A percentile compares a stretch with the other conserved stretches of the same genome.
phyloP scores from a whole-genome alignment of 2,888 invertebrate genomes.

The Ditylenchus weischeri region DNA sequence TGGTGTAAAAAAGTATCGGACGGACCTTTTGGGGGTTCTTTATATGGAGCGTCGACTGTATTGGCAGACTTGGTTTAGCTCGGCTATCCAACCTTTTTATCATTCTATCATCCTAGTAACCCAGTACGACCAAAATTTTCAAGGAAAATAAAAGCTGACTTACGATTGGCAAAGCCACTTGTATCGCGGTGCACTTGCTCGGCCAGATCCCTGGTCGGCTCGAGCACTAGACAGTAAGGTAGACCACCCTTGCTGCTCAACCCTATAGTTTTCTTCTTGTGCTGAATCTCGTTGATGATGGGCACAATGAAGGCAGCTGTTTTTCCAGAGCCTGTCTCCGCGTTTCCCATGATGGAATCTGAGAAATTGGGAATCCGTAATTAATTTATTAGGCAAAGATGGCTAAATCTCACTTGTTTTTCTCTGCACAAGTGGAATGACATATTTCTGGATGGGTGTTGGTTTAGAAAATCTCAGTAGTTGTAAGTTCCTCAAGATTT shows the following conservation, averaged over 20 bases:
- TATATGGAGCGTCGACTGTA: no score
- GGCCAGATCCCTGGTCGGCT: slow-evolving; percentile 24
- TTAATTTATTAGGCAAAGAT: neutral
- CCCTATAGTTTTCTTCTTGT: neutral
- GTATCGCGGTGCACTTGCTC: slow-evolving; percentile 16
- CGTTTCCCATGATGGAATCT: slow-evolving; percentile 24
- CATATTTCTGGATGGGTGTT: slow-evolving; percentile 22
- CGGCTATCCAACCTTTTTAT: no score
- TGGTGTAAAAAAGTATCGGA: no score
- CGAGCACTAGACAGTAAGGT: slow-evolving; percentile 21
- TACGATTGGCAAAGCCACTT: slow-evolving; percentile 8
- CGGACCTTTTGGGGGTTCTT: no score
- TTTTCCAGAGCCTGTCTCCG: slow-evolving; percentile 26
- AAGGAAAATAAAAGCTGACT: neutral
- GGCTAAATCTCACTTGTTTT: neutral
- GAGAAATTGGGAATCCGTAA: neutral
- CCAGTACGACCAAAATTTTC: neutral
- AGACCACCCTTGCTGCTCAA: neutral
- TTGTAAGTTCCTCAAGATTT: slow-evolving; percentile 22
- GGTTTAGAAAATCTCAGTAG: slow-evolving; percentile 13
- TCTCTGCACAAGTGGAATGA: slow-evolving; percentile 18
- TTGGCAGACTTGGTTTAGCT: no score
- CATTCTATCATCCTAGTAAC: no score
- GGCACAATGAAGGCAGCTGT: slow-evolving; percentile 22
- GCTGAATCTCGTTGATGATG: slow-evolving; percentile 23